These are phyloP conservation scores for Phoenicopterus ruber DNA, from an alignment of 2,113 vertebrate genomes.

Conservation along the genomic window DNA sequence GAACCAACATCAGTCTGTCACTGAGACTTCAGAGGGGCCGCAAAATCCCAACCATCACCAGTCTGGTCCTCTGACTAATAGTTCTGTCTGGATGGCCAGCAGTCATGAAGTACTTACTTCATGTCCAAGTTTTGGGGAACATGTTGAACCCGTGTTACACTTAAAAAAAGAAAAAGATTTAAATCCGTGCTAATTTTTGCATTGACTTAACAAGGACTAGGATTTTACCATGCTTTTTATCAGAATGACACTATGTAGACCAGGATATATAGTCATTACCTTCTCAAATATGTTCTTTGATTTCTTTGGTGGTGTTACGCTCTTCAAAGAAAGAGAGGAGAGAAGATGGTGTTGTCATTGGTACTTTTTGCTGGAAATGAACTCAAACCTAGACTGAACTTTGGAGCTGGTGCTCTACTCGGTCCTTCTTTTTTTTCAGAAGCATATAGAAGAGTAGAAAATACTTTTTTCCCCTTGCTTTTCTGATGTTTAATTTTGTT, in stretches of 20 bases:
- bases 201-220: background rate
- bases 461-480: background rate
- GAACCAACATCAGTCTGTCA: background rate
- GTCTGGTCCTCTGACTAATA: background rate
- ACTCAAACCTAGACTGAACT: background rate
- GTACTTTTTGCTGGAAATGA: background rate
- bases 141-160: background rate
- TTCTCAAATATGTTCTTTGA: background rate
- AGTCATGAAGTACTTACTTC: background rate
- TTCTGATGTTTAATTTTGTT: background rate
- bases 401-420: background rate
- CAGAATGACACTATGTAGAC: background rate
- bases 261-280: background rate
- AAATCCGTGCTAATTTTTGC: background rate
- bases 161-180: background rate
- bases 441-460: background rate
- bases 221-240: background rate
- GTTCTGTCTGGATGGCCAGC: background rate
- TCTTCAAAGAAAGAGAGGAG: background rate
- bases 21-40: background rate
- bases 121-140: background rate
- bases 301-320: background rate
- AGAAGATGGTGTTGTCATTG: background rate
- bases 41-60: accelerated
- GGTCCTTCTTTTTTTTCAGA: background rate